A percentile compares a stretch with the other conserved stretches of the same genome.
phyloP scores from a whole-genome alignment of 35 echinoderm and acorn worm species.

The Amphiura filiformis region DNA sequence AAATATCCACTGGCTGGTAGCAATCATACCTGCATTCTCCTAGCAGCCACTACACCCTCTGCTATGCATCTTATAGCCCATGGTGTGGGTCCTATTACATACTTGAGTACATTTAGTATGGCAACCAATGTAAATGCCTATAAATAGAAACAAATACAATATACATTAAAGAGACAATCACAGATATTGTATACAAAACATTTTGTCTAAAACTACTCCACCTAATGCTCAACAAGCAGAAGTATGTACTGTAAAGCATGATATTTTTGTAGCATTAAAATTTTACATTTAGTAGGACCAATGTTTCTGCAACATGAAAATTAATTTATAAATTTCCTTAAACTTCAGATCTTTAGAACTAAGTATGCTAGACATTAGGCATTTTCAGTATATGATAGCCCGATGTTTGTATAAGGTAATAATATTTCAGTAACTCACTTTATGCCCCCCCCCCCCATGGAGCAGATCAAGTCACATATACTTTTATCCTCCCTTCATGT shows the following conservation, averaged over 20 bases:
- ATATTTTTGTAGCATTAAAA: too few species aligned
- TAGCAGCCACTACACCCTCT: conserved; percentile 51
- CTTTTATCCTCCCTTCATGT: too few species aligned
- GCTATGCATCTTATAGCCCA: conserved; percentile 69
- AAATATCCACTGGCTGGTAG: too few species aligned
- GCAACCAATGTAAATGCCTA: conserved; percentile 82
- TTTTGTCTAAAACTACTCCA: neutral
- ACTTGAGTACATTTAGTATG: conserved; percentile 54
- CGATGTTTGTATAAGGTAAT: too few species aligned
- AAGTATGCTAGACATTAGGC: too few species aligned
- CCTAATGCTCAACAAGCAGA: neutral
- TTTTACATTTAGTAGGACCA: neutral
- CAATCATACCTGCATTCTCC: conserved; percentile 57
- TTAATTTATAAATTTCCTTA: neutral
- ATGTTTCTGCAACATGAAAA: neutral
- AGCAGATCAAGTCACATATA: too few species aligned
- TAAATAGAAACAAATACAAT: neutral
- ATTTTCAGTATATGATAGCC: too few species aligned
- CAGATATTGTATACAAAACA: neutral
- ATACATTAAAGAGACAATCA: too few species aligned
- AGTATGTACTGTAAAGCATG: neutral
- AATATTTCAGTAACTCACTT: too few species aligned
- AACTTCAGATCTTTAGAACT: neutral
- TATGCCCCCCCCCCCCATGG: too few species aligned
- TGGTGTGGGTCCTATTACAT: conserved; percentile 65